A percentile compares a stretch with the other conserved stretches of the same genome.
Conservation (phyloP, 2,113 vertebrate genomes). For the Sturnus vulgaris region DNA sequence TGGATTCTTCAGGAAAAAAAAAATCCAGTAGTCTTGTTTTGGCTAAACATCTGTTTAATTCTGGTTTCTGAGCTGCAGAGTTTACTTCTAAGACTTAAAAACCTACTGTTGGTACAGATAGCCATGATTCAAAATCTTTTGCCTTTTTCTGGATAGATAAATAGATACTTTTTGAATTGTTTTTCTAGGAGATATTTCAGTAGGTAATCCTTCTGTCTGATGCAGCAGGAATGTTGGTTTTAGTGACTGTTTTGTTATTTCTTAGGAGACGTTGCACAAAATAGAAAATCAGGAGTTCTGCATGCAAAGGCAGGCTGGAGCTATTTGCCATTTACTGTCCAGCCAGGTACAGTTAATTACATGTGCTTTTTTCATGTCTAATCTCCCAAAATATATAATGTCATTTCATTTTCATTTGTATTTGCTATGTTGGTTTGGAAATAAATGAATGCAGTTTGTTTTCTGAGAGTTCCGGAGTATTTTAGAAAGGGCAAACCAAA, state of each 20-base stretch:
- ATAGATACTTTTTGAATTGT: background rate
- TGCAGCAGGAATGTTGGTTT: background rate
- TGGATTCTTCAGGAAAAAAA: background rate
- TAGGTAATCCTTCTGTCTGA: background rate
- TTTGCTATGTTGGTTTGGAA: background rate
- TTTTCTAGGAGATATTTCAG: background rate
- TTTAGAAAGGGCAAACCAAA: conserved; percentile 49
- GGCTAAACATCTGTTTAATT: background rate
- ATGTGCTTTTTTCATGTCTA: background rate
- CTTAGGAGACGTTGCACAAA: background rate
- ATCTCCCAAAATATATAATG: background rate
- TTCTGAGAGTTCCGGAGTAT: background rate
- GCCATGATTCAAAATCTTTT: background rate
- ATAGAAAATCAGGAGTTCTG: background rate
- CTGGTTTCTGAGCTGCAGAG: background rate
- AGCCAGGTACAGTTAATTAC: background rate
- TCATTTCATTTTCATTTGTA: conserved; percentile 42
- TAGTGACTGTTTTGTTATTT: background rate
- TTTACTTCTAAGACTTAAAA: background rate
- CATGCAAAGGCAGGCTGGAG: background rate
- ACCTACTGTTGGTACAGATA: background rate
- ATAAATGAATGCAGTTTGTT: conserved; percentile 12
- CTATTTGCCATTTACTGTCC: background rate
- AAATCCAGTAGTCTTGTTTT: background rate
- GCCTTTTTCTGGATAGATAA: background rate